These are phyloP conservation scores for Sphinx pinastri DNA, from an alignment of 2,888 invertebrate genomes.

Conservation along the genomic window DNA sequence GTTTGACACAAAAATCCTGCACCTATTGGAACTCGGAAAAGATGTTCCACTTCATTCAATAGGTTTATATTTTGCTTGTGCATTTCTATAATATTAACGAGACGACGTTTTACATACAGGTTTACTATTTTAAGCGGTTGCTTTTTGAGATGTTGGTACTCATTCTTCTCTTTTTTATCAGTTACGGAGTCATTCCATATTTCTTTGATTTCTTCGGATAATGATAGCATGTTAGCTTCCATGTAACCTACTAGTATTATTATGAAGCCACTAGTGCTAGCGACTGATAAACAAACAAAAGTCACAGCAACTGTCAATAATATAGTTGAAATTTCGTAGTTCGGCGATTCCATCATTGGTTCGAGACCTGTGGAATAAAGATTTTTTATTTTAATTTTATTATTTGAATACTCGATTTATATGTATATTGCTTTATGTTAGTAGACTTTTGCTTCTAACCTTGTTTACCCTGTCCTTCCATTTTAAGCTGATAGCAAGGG, in stretches of 20 bases:
- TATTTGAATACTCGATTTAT: too few relatives aligned
- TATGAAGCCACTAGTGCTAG: constrained; percentile 54
- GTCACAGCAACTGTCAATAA: constrained; percentile 38
- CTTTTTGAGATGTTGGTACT: constrained; percentile 19
- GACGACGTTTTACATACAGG: constrained; percentile 36
- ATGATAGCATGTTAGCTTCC: constrained; percentile 59
- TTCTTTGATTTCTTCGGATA: constrained; percentile 53
- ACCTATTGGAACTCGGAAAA: constrained; percentile 49
- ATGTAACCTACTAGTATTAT: constrained; percentile 57
- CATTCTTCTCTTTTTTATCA: constrained; percentile 22
- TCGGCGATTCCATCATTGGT: constrained; percentile 58
- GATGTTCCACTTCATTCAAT: constrained; percentile 42
- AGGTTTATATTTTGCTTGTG: constrained; percentile 46
- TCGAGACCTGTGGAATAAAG: constrained; percentile 52
- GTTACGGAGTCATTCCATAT: constrained; percentile 54
- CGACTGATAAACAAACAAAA: constrained; percentile 50
- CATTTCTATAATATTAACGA: constrained; percentile 41
- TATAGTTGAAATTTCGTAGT: constrained; percentile 55
- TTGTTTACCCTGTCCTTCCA: too few relatives aligned
- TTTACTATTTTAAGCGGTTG: constrained; percentile 34
- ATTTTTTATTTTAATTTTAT: neutral
- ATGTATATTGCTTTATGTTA: too few relatives aligned
- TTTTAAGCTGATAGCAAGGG: too few relatives aligned
- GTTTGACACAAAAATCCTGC: constrained; percentile 49
- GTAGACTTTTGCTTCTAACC: too few relatives aligned